These are phyloP conservation scores for Oncorhynchus gorbuscha DNA, from an alignment of 2,113 vertebrate species.

Conservation along the genomic window DNA sequence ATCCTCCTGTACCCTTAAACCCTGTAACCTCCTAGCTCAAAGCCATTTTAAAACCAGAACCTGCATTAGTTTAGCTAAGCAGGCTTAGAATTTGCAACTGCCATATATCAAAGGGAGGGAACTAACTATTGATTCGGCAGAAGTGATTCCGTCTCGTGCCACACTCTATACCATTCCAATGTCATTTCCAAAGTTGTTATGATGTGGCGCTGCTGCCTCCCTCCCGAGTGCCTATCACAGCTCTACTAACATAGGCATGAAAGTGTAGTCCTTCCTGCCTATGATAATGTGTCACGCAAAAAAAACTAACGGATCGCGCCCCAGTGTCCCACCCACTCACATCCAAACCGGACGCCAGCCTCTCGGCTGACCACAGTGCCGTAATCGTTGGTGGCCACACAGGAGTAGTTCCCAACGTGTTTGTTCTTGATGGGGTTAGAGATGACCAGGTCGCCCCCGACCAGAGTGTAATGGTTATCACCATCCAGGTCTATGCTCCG, in stretches of 20 bases:
- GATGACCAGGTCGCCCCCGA: slow-evolving; percentile 89
- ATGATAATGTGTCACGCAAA: too few species aligned
- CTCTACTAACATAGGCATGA: too few species aligned
- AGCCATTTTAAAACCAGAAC: not conserved
- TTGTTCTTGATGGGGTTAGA: slow-evolving; percentile 81
- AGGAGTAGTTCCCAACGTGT: slow-evolving; percentile 87
- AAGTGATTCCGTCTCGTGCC: too few species aligned
- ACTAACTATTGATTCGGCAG: not conserved
- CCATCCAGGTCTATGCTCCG: slow-evolving; percentile 78
- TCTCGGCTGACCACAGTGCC: slow-evolving; percentile 87
- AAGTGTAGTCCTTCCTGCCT: too few species aligned
- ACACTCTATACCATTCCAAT: not conserved
- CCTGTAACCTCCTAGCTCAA: not conserved
- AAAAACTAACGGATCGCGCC: too few species aligned
- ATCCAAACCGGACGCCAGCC: slow-evolving; percentile 89
- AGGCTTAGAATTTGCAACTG: too few species aligned
- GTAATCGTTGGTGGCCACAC: slow-evolving; percentile 83
- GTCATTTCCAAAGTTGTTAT: not conserved
- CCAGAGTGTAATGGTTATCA: slow-evolving; percentile 81
- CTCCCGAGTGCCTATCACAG: too few species aligned
- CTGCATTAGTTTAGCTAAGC: too few species aligned
- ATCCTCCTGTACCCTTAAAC: not conserved
- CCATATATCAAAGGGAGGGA: too few species aligned
- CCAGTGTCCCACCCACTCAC: slow-evolving; percentile 73
- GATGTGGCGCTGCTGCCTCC: not conserved